A percentile compares a stretch with the other conserved stretches of the same genome.
phyloP scores from a whole-genome alignment of 2,888 invertebrate genomes.

The Zeuzera pyrina region DNA sequence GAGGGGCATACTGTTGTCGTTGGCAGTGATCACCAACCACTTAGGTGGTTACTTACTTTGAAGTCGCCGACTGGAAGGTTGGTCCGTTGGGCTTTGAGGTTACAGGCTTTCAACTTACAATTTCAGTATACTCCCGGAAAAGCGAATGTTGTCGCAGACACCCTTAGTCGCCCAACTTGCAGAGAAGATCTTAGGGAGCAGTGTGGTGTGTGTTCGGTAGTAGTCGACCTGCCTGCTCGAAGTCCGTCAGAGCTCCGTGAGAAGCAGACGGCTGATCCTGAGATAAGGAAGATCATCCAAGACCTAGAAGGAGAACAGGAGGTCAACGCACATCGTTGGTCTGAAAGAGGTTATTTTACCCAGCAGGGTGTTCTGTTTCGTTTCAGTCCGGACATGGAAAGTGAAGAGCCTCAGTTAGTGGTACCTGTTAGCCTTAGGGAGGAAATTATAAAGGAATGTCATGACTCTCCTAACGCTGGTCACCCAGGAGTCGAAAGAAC shows the following conservation, averaged over 20 bases:
- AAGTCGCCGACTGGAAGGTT: constrained; percentile 36
- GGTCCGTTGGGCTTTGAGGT: constrained; percentile 38
- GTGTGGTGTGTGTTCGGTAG: not conserved
- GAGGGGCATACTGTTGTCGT: constrained; percentile 33
- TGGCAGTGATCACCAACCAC: constrained; percentile 39
- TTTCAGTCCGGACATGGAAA: constrained; percentile 2
- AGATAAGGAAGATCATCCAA: constrained; percentile 10
- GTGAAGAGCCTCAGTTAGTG: constrained; percentile 9
- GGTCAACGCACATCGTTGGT: constrained; percentile 9
- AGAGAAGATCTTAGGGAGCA: not conserved
- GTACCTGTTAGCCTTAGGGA: constrained; percentile 11
- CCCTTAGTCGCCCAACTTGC: constrained; percentile 21
- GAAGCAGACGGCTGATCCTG: constrained; percentile 6
- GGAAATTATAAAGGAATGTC: constrained; percentile 6
- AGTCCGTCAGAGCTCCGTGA: not conserved
- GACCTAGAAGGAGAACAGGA: constrained; percentile 12
- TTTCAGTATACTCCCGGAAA: constrained; percentile 34
- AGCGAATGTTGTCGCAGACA: constrained; percentile 37
- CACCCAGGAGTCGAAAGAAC: constrained; percentile 18
- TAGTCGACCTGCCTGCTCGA: not conserved
- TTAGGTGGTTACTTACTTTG: constrained; percentile 36
- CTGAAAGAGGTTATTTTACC: constrained; percentile 7
- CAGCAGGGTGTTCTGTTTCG: constrained; percentile 11
- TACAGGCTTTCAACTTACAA: constrained; percentile 35
- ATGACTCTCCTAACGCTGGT: constrained; percentile 16